Base-by-base conservation (phyloP, 2,797 vertebrate species). In the Sebastes minor region DNA sequence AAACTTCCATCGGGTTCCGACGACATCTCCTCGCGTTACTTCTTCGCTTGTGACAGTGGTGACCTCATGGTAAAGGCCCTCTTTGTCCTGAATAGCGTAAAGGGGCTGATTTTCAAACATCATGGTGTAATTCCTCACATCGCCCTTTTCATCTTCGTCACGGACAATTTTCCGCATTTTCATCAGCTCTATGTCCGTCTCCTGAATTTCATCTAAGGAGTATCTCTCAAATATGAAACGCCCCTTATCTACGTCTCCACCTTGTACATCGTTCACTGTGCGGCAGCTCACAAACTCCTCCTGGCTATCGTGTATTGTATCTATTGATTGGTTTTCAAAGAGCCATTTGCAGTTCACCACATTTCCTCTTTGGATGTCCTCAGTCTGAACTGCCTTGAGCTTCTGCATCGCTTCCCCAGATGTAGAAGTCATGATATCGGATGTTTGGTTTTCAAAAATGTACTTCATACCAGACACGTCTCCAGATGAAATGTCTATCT, bases 81-180 rank as follows among this genome's bases (percentile, higher is more conserved):
- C 97, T 91, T 94, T 95, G 93, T 99, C 98, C 89, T 96, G 96
- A 86, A 99, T 97, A 63, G 98, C 97, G 82, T 98, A 98, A 27
- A 99, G 96, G 5, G 97, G 97, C 85, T 98, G 96, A 59, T 96
- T 97, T 96, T 99, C 98, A 94, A 99, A 98, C 92, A 98, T 95
- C 96, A 97, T 96, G 55, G 95, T 97, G 79, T 97, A 98, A 85
- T 96, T 97, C 92, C 96, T 96, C 59, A 98, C 97, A 27, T 98
- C 93, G 2, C 97, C 97, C 62, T 94, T 97, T 79, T 97, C 95
- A 66, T 95, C 95, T 66, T 97, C 94, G 35, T 97, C 95, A 3
- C 95, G 38, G 52, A 89, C 73, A 42, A 96, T 94, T 74, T 92
- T 96, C 87, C 93, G 92, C 22, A 90, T 88, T 60, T 88, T 92